phyloP scores from a whole-genome alignment of 2,113 vertebrate species.

The Lepus americanus region DNA sequence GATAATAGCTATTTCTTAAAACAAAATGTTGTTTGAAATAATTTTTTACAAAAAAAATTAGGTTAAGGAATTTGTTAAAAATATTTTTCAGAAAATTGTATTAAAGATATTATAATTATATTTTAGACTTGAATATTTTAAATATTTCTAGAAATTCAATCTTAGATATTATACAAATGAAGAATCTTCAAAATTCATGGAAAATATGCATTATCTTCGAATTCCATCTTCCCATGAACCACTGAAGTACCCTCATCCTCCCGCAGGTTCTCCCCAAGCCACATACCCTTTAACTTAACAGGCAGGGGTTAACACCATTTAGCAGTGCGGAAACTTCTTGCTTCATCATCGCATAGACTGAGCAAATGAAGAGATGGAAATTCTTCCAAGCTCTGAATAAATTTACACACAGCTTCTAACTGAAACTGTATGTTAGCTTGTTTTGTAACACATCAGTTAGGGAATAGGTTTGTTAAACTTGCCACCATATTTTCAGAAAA shows the following conservation, averaged over 20 bases:
- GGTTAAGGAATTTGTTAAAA: conserved; percentile 75
- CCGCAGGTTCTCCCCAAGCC: not conserved
- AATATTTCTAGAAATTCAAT: conserved; percentile 13
- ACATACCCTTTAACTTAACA: not conserved
- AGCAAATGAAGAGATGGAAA: conserved; percentile 45
- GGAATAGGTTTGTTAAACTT: conserved; percentile 33
- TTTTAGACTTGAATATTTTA: conserved; percentile 50
- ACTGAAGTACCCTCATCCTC: not conserved
- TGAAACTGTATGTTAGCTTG: conserved; percentile 41
- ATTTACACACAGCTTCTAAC: conserved; percentile 29
- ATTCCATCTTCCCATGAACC: too few species aligned
- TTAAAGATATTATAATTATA: conserved; percentile 31
- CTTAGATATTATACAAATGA: not conserved
- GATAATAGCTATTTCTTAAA: not conserved
- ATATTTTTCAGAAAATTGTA: conserved; percentile 42
- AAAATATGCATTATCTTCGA: too few species aligned
- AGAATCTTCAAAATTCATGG: too few species aligned
- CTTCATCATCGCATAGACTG: conserved; percentile 23
- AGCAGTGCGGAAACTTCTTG: not conserved
- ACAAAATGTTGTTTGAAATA: not conserved
- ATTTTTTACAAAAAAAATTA: conserved; percentile 13
- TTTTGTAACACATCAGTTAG: not conserved
- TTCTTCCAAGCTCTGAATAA: conserved; percentile 57
- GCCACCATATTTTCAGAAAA: conserved; percentile 31
- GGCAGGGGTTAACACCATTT: not conserved